Base-by-base conservation (phyloP, 2,888 invertebrate genomes). In the Tryphoninae sp. region DNA sequence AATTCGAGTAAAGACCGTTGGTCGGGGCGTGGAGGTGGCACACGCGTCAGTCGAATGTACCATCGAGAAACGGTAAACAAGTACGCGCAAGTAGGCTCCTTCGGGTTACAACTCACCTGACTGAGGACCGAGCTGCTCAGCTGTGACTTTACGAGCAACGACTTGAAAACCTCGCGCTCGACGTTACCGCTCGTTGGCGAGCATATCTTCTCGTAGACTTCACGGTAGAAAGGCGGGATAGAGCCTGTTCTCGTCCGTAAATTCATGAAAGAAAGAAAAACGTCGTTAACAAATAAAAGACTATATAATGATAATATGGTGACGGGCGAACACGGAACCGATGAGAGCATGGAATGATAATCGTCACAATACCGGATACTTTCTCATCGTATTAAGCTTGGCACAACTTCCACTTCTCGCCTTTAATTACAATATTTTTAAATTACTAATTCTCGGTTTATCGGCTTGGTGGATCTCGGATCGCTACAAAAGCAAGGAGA, bases 211-310 rank as follows among this genome's bases (percentile, higher is more conserved):
- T 94, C 93, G 88, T 93, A 94, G 81, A 94, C 91, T 88, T 94
- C 93, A 82, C 94, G 90, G 88, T 94, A 94, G 86, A 92, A 92
- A 40, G 93, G 90, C 81, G 94, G 94, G 84, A 94, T 93, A 55
- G 93, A 92, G 86, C 93, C 93, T 94, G 51, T 76, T 53, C 42
- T 23, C 55, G 61, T 51, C 62, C 40, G 79, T 16, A 58, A 65
- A 74, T 59, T 11, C 64, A 68, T 69, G 42, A 42, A 71, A 77
- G 51, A 74, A 13, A 69, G 68, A 75, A 65, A 49, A 76, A 71
- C 40, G 26, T 33, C 6, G 6, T 33, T 33, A 42, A 53, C 62
- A 71, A 67, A 7, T n/a, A 67, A 26, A 2, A n/a, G 22, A 13
- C 11, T 26, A 40, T 19, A 11, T 26, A 40, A 61, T 13, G 55